Percentiles rank a stretch among this genome's conserved stretches.
Evolutionary conservation across 1,140 invertebrate species (phyloP).

Genomic region (Drosophila rhopaloa): DNA sequence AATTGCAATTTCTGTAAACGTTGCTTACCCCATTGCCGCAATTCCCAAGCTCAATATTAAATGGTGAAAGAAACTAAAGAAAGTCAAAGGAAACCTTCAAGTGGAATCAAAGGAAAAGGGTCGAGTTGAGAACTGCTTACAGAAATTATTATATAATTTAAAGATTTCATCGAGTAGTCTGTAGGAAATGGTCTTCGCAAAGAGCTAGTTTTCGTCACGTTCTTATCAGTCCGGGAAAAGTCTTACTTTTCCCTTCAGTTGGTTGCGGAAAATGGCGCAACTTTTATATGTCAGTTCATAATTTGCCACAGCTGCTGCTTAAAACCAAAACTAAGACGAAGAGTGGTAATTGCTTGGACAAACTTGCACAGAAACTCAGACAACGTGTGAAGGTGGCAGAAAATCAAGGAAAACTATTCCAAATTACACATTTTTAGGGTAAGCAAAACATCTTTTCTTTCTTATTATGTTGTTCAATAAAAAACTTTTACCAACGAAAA

Average conservation of each 20-base stretch:
- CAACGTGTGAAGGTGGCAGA: constrained; percentile 22
- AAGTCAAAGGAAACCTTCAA: constrained; percentile 2
- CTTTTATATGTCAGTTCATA: constrained; percentile 56
- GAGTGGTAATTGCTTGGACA: constrained; percentile 25
- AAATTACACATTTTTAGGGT: too few species aligned
- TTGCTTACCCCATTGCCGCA: constrained; percentile 1
- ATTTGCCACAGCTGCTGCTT: constrained; percentile 35
- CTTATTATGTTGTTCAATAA: background rate
- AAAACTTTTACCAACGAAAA: background rate
- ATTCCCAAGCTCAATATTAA: background rate
- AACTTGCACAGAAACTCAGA: constrained; percentile 14
- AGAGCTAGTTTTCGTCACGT: constrained; percentile 21
- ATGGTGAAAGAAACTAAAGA: constrained; percentile 1
- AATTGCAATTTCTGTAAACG: constrained; percentile 25
- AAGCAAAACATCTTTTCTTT: constrained; percentile 10
- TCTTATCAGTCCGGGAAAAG: constrained; percentile 17
- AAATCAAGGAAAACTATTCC: background rate
- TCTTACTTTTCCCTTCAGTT: background rate
- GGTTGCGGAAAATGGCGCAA: constrained; percentile 37
- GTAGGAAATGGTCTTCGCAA: background rate
- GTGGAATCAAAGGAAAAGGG: constrained; percentile 7
- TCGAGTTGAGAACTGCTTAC: constrained; percentile 3
- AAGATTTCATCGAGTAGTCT: constrained; percentile 7
- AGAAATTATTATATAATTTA: constrained; percentile 16
- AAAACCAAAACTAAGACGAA: constrained; percentile 21